A percentile compares a stretch with the other conserved stretches of the same genome.
Conservation (phyloP, 2,888 invertebrate species). For the Lasioglossum calceatum region DNA sequence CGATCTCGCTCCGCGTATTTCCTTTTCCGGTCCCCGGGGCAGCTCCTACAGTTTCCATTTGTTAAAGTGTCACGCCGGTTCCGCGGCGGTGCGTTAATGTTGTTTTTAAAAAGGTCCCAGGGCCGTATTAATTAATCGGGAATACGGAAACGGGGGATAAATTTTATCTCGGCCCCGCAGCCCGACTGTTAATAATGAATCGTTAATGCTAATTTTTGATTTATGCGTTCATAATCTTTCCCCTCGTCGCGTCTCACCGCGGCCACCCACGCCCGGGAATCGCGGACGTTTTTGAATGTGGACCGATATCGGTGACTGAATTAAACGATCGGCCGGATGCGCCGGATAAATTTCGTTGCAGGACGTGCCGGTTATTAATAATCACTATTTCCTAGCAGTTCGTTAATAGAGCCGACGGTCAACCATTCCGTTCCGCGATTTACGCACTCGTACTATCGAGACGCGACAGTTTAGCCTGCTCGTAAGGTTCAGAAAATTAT, state of each 20-base stretch:
- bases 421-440: constrained; percentile 33
- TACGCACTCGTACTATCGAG: constrained; percentile 13
- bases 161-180: constrained; percentile 54
- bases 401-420: constrained; percentile 48
- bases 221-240: constrained; percentile 65
- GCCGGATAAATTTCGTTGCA: constrained; percentile 60
- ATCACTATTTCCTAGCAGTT: constrained; percentile 59
- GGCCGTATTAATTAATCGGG: constrained; percentile 58
- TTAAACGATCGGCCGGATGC: constrained; percentile 62
- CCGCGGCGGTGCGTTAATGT: constrained; percentile 53
- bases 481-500: neutral
- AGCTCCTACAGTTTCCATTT: constrained; percentile 38
- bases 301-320: constrained; percentile 64
- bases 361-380: constrained; percentile 62
- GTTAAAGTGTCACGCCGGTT: constrained; percentile 49
- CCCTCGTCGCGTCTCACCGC: constrained; percentile 36
- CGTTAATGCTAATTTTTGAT: constrained; percentile 68
- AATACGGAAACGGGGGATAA: constrained; percentile 60
- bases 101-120: constrained; percentile 56
- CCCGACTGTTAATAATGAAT: constrained; percentile 63
- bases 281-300: constrained; percentile 58
- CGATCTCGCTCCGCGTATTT: constrained; percentile 3
- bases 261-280: constrained; percentile 18
- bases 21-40: neutral
- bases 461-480: neutral